These are phyloP conservation scores for Mamestra brassicae DNA, from an alignment of 2,888 invertebrate genomes.

Conservation along the genomic window DNA sequence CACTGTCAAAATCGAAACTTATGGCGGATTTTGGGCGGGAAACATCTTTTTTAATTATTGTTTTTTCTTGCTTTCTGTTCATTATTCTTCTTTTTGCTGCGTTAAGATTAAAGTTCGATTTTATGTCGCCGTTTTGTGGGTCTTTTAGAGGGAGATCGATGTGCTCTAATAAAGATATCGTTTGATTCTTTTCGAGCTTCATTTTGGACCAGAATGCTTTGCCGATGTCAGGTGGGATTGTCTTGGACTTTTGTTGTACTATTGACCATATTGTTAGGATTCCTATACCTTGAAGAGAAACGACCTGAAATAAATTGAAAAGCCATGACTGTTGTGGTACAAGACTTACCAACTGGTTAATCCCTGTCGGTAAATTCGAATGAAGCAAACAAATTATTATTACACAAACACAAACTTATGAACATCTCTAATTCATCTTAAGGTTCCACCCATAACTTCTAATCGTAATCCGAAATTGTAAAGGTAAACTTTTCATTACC, in stretches of 20 bases:
- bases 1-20: constrained; percentile 72
- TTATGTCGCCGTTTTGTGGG: constrained; percentile 39
- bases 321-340: background rate
- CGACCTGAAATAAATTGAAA: constrained; percentile 73
- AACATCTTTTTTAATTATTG: constrained; percentile 64
- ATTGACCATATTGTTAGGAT: constrained; percentile 84
- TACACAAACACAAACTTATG: no score
- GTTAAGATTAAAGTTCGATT: constrained; percentile 78
- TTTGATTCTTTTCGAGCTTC: constrained; percentile 80
- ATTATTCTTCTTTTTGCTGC: constrained; percentile 80
- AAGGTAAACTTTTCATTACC: no score
- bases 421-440: no score
- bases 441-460: no score
- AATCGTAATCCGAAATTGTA: no score
- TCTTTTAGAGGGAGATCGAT: constrained; percentile 69
- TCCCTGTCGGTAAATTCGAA: no score
- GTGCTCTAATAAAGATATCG: constrained; percentile 75
- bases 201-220: constrained; percentile 85
- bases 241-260: constrained; percentile 79
- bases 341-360: background rate
- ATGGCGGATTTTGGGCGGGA: constrained; percentile 77
- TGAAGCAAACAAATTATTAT: no score
- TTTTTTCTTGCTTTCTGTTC: constrained; percentile 75
- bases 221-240: constrained; percentile 75
- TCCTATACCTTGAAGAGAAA: constrained; percentile 81